Conservation (phyloP, 2,113 vertebrate species). For the Actinemys pallida region DNA sequence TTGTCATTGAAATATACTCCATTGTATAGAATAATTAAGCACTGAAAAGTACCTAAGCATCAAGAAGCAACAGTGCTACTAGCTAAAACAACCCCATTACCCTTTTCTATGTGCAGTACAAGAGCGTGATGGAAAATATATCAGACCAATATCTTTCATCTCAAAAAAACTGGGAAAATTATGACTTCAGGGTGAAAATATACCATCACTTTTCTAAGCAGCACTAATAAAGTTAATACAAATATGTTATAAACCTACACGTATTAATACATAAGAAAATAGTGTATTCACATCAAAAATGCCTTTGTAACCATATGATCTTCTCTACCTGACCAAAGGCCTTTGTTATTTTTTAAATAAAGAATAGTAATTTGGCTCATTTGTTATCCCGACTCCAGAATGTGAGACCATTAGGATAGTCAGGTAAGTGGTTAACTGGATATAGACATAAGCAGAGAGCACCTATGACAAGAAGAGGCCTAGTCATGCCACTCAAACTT, state of each 20-base stretch:
- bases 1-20: neutral
- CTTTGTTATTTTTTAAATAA: neutral
- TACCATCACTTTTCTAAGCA: rapidly evolving
- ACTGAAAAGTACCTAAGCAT: neutral
- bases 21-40: conserved; percentile 9
- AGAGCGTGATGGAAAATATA: neutral
- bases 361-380: neutral
- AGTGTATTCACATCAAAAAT: neutral
- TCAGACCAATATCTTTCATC: neutral
- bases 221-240: neutral
- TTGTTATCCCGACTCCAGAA: conserved; percentile 14
- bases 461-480: neutral
- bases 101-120: neutral
- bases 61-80: neutral
- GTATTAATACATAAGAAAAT: neutral
- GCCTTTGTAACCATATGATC: neutral
- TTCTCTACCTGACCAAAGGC: neutral
- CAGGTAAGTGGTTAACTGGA: neutral
- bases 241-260: rapidly evolving
- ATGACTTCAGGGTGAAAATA: neutral
- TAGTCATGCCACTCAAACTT: neutral
- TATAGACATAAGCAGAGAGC: neutral
- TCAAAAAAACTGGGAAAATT: rapidly evolving
- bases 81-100: neutral
- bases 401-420: conserved; percentile 15